These are phyloP conservation scores for Hyperopisus bebe DNA, from an alignment of 2,113 vertebrate genomes.

Conservation along the genomic window DNA sequence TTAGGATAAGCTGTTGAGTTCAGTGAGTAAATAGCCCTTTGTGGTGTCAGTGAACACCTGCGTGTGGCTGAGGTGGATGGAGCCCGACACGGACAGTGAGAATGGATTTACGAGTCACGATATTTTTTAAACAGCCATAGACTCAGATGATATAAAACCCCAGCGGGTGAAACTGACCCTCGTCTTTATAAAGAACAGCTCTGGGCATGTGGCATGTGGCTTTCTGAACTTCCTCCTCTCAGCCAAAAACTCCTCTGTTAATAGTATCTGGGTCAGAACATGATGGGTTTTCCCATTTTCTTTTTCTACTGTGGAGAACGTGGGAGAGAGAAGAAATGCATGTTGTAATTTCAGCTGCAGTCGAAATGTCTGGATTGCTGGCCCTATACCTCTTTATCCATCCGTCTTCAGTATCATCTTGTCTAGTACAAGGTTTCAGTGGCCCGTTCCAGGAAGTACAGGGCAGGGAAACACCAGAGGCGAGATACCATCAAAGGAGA, in stretches of 20 bases:
- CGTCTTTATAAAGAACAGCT: slow-evolving; percentile 17
- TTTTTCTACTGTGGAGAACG: not conserved
- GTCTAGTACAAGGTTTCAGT: not conserved
- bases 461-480: not conserved
- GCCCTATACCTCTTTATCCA: not conserved
- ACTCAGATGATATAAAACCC: slow-evolving; percentile 23
- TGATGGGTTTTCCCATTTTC: not conserved
- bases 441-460: not conserved
- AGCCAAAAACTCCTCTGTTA: not conserved
- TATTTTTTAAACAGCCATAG: slow-evolving; percentile 9
- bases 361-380: not conserved
- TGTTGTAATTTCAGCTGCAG: not conserved
- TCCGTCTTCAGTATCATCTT: not conserved
- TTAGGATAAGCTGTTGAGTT: not conserved
- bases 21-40: not conserved
- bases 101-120: not conserved
- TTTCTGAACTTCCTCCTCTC: not conserved
- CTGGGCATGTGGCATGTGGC: not conserved
- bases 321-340: not conserved
- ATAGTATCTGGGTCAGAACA: not conserved
- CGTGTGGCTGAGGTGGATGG: not conserved
- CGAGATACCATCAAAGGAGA: not conserved
- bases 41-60: not conserved
- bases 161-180: slow-evolving; percentile 7
- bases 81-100: not conserved